phyloP scores from a whole-genome alignment of 2,888 invertebrate genomes.

The Metalampra italica region DNA sequence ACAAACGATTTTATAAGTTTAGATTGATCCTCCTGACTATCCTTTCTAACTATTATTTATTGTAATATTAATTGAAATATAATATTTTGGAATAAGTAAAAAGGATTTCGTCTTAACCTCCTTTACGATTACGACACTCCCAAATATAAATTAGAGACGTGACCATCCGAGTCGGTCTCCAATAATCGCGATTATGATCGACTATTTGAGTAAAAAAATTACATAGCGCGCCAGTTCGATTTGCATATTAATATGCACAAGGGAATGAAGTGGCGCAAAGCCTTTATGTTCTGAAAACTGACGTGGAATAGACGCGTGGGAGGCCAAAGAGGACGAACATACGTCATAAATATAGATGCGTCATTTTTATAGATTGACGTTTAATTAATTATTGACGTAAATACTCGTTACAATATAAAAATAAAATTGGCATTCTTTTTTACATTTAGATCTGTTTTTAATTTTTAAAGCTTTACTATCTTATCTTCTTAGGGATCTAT shows the following conservation, averaged over 20 bases:
- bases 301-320: constrained; percentile 17
- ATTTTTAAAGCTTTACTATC: too few relatives aligned
- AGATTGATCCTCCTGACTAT: too few relatives aligned
- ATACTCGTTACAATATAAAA: too few relatives aligned
- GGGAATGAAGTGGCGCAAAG: constrained; percentile 49
- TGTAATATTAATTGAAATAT: too few relatives aligned
- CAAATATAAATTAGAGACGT: constrained; percentile 62
- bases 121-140: constrained; percentile 62
- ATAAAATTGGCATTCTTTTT: too few relatives aligned
- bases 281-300: constrained; percentile 57
- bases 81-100: constrained; percentile 63
- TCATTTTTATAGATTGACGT: too few relatives aligned
- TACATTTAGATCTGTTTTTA: too few relatives aligned
- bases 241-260: constrained; percentile 75
- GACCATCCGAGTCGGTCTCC: constrained; percentile 54
- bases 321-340: background rate
- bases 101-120: constrained; percentile 56
- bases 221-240: constrained; percentile 45
- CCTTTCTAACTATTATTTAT: too few relatives aligned
- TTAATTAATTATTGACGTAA: too few relatives aligned
- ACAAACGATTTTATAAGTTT: too few relatives aligned
- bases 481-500: too few relatives aligned
- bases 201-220: constrained; percentile 44
- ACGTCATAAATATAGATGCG: too few relatives aligned
- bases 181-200: constrained; percentile 50